Conservation (phyloP, 2,113 vertebrate genomes). For the Chloebia gouldiae region DNA sequence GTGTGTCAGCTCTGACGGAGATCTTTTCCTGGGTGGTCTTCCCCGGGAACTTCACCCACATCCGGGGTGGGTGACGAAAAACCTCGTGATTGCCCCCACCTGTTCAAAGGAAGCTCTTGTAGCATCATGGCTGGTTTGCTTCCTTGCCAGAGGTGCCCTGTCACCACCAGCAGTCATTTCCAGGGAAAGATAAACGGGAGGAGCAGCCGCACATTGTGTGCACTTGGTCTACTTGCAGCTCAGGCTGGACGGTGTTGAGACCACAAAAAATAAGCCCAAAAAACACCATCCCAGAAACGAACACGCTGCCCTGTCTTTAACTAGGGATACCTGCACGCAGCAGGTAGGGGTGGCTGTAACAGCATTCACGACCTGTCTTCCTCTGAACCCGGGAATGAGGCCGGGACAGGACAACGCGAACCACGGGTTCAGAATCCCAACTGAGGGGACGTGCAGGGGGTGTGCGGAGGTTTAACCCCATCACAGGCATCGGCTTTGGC, state of each 20-base stretch:
- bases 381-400: background rate
- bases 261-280: background rate
- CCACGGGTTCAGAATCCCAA: rapidly evolving
- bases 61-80: background rate
- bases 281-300: background rate
- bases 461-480: background rate
- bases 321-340: background rate
- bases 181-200: background rate
- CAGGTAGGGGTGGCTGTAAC: background rate
- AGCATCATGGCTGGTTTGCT: background rate
- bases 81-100: background rate
- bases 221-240: background rate
- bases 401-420: background rate
- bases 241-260: background rate
- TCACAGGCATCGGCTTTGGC: background rate
- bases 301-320: background rate
- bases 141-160: background rate
- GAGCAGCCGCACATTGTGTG: background rate
- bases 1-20: background rate
- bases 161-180: background rate
- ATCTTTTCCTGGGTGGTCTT: background rate
- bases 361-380: background rate
- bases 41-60: background rate
- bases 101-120: background rate
- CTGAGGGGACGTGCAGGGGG: background rate